A percentile compares a stretch with the other conserved stretches of the same genome.
phyloP scores from a whole-genome alignment of 2,113 vertebrate species.

The Scatophagus argus region DNA sequence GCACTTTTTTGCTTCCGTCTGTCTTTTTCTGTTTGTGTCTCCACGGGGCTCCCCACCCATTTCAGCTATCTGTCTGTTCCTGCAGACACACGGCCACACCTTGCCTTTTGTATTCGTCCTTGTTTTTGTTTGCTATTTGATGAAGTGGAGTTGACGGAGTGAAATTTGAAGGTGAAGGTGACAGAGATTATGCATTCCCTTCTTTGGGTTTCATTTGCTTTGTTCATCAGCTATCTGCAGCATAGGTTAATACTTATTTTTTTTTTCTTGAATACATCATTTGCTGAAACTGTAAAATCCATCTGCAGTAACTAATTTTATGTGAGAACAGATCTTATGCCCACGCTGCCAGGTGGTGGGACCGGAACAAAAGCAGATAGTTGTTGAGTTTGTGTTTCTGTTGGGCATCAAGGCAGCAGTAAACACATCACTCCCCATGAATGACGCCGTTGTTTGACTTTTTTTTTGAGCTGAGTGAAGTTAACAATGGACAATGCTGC shows the following conservation, averaged over 20 bases:
- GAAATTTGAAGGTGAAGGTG: neutral
- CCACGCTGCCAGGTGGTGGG: neutral
- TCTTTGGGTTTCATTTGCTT: neutral
- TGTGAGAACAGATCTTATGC: neutral
- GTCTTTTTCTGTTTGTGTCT: neutral
- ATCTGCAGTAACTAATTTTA: neutral
- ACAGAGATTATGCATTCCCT: slow-evolving; percentile 11
- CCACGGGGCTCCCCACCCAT: slow-evolving; percentile 42
- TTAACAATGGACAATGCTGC: neutral
- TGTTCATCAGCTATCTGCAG: neutral
- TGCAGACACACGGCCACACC: slow-evolving; percentile 66
- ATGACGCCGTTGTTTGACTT: neutral
- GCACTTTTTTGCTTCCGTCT: neutral
- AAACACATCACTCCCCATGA: neutral
- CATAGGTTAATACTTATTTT: neutral
- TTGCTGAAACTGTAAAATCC: slow-evolving; percentile 54
- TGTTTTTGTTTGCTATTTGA: slow-evolving; percentile 9
- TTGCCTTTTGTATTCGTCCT: slow-evolving; percentile 7
- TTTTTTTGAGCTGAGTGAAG: neutral
- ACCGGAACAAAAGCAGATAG: slow-evolving; percentile 7
- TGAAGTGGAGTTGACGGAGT: slow-evolving; percentile 17
- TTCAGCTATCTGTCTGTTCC: slow-evolving; percentile 56
- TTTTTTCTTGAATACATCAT: neutral
- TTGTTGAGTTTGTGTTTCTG: slow-evolving; percentile 2
- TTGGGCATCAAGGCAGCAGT: neutral